Evolutionary conservation across 1,140 invertebrate genomes (phyloP).

Genomic region (Megalopta genalis): DNA sequence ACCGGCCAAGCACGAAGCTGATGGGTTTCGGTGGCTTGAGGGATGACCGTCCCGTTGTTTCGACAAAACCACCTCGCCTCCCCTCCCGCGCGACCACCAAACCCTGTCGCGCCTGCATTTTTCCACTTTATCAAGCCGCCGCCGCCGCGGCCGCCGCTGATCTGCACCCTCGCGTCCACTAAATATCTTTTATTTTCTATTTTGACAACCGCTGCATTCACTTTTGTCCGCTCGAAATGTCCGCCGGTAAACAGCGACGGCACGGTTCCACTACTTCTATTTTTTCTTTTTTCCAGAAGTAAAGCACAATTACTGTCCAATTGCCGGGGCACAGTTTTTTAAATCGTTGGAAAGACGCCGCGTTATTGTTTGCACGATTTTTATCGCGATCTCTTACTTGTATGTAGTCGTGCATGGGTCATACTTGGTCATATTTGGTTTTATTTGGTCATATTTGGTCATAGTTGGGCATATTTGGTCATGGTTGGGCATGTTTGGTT

Average conservation of each 20-base stretch:
- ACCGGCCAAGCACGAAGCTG: slow-evolving; percentile 67
- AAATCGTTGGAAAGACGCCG: no score
- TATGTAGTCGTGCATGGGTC: no score
- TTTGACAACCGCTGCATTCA: slow-evolving; percentile 48
- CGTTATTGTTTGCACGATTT: no score
- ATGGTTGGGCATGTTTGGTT: no score
- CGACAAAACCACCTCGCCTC: slow-evolving; percentile 49
- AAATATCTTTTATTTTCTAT: slow-evolving; percentile 63
- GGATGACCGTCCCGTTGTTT: slow-evolving; percentile 65
- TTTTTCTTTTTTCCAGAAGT: no score
- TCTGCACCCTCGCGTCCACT: slow-evolving; percentile 35
- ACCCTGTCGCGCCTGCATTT: slow-evolving; percentile 50
- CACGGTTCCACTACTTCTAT: neutral
- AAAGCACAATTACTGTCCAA: no score
- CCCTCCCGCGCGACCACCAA: neutral
- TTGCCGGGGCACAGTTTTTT: no score
- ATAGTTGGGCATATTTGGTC: no score
- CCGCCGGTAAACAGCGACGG: slow-evolving; percentile 21
- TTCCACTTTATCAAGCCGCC: slow-evolving; percentile 61
- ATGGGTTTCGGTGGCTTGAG: slow-evolving; percentile 65
- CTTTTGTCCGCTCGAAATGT: slow-evolving; percentile 50
- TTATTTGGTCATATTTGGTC: no score
- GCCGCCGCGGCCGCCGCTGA: slow-evolving; percentile 43
- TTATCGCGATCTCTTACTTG: no score
- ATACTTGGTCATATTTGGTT: no score